A percentile compares a stretch with the other conserved stretches of the same genome.
Evolutionary conservation across 2,888 invertebrate species (phyloP).

Genomic region (Protophormia terraenovae): DNA sequence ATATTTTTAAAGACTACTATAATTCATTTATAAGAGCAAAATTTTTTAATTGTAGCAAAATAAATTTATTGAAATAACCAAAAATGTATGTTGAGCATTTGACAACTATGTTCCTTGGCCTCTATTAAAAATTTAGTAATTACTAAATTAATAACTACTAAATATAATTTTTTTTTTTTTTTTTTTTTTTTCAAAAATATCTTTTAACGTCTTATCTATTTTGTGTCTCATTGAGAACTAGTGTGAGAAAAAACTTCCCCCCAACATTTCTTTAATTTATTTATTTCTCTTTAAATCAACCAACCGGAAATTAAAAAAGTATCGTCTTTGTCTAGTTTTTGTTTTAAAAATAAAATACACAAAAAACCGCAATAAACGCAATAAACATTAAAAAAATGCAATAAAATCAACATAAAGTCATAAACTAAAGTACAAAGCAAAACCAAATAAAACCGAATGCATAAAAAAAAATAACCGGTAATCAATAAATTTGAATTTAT

Average conservation of each 20-base stretch:
- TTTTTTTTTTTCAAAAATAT: neutral
- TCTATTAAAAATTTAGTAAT: too few species aligned
- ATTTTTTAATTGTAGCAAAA: too few species aligned
- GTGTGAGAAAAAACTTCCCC: neutral
- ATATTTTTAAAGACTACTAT: too few species aligned
- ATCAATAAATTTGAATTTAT: slow-evolving; percentile 1
- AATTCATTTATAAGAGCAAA: too few species aligned
- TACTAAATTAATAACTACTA: too few species aligned
- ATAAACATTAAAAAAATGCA: neutral
- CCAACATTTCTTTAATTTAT: neutral
- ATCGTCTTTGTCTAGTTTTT: slow-evolving; percentile 24
- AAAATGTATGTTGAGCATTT: too few species aligned
- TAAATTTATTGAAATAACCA: too few species aligned
- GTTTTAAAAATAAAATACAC: neutral
- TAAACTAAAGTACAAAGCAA: neutral
- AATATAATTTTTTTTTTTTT: too few species aligned
- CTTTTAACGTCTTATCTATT: neutral
- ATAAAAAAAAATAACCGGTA: slow-evolving; percentile 21
- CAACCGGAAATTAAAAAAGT: slow-evolving; percentile 39
- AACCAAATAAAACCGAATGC: neutral
- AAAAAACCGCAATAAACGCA: neutral
- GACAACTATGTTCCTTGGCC: too few species aligned
- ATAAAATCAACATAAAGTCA: neutral
- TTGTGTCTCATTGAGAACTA: neutral
- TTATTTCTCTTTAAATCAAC: slow-evolving; percentile 1